Base-by-base conservation (phyloP, 2,888 invertebrate genomes). In the Drosophila nigricruria region DNA sequence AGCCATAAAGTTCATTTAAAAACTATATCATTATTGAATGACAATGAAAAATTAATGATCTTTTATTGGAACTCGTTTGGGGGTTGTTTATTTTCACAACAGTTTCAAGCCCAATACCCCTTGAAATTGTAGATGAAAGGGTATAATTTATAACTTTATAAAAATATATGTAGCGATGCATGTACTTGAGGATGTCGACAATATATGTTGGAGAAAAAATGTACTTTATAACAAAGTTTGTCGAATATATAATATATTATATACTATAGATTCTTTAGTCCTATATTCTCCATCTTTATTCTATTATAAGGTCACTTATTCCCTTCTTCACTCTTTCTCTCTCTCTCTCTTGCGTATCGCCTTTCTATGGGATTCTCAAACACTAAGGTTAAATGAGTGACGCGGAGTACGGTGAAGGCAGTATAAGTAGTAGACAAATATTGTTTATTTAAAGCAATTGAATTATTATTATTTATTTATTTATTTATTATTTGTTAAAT, bases 41-140 rank as follows among this genome's bases (percentile, higher is more conserved):
- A 25, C 47, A 49, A 32, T 50, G 50, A 12, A 25, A 40, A 50
- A 25, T 40, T 18, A 8, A 20, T 38, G 6, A 20, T 34, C 3
- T 25, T 45, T 69, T 18, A 62, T 20, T 62, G 32, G 0, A 53
- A 25, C 10, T 5, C 36, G 12, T 12, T 25, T 58, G 45, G 25
- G 34, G 59, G 49, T 30, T 49, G 30, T 12, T 30, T 10, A n/a
- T 16, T 5, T n/a, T 47, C 9, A 47, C 6, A 40, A 8, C 36
- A 25, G 1, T 45, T 16, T 45, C 25, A 25, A 9, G 16, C 25
- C 9, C 16, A 16, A 3, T 45, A 9, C 2, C n/a, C 25, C 27
- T 47, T 47, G 27, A n/a, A 25, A 47, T 27, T 10, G n/a, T n/a
- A 10, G 4, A 5, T 9, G 27, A 47, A 25, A 27, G 45, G 25